phyloP scores from a whole-genome alignment of 2,797 vertebrate species.

The Xenopus petersii region DNA sequence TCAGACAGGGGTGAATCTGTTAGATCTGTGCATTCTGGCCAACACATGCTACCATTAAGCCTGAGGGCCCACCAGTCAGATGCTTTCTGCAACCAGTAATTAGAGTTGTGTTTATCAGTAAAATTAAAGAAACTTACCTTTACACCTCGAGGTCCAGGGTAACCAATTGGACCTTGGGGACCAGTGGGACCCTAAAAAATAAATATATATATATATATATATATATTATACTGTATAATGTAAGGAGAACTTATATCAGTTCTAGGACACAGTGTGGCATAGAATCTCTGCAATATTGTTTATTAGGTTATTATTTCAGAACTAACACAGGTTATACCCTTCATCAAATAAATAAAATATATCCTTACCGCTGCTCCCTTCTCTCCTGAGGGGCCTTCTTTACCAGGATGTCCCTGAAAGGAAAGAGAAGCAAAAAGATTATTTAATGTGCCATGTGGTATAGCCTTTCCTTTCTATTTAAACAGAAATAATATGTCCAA shows the following conservation, averaged over 20 bases:
- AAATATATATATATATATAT: background rate
- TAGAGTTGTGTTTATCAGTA: too few relatives aligned
- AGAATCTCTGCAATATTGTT: background rate
- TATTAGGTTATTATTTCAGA: background rate
- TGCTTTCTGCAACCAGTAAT: too few relatives aligned
- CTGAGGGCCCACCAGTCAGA: too few relatives aligned
- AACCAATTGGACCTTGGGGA: constrained; percentile 96
- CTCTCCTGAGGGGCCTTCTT: constrained; percentile 94
- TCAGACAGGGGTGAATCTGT: too few relatives aligned
- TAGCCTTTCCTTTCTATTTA: background rate
- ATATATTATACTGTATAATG: too few relatives aligned
- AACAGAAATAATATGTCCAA: background rate
- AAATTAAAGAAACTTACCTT: constrained; percentile 73
- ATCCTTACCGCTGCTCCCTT: constrained; percentile 86
- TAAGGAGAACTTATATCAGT: background rate
- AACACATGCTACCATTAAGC: too few relatives aligned
- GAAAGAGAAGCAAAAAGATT: constrained; percentile 6
- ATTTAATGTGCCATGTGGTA: too few relatives aligned
- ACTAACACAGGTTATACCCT: background rate
- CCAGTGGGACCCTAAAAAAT: constrained; percentile 81
- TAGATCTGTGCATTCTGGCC: too few relatives aligned
- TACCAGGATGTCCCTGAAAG: constrained; percentile 91
- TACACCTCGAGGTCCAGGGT: constrained; percentile 94
- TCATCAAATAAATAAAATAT: constrained; percentile 47
- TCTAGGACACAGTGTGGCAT: background rate